Evolutionary conservation across 1,140 invertebrate genomes (phyloP).

Genomic region (Atopsyche davidsoni): DNA sequence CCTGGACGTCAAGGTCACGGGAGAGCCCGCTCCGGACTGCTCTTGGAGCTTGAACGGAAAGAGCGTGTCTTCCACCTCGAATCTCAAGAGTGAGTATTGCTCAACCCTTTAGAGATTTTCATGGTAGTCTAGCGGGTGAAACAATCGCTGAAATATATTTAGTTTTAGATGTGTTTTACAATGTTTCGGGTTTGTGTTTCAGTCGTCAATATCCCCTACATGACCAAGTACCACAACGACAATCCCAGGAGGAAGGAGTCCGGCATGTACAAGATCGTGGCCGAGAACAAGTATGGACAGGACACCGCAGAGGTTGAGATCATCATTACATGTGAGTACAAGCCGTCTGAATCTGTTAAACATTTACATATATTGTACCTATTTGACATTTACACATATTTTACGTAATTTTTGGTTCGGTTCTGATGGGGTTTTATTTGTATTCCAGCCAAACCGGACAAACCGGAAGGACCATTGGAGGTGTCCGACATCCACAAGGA

Average conservation of each 20-base stretch:
- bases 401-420: background rate
- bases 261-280: conserved; percentile 79
- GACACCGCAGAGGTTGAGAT: conserved; percentile 89
- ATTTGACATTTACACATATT: background rate
- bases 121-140: too few species aligned
- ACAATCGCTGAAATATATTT: too few species aligned
- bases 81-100: conserved; percentile 24
- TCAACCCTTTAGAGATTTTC: too few species aligned
- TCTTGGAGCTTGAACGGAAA: conserved; percentile 65
- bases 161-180: background rate
- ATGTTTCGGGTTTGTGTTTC: conserved; percentile 33
- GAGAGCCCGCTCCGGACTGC: conserved; percentile 78
- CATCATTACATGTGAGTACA: conserved; percentile 73
- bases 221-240: conserved; percentile 77
- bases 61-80: conserved; percentile 36
- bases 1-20: conserved; percentile 77
- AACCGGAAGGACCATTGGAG: conserved; percentile 91
- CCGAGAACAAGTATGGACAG: conserved; percentile 78
- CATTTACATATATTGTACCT: background rate
- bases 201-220: conserved; percentile 82
- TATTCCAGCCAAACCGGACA: conserved; percentile 73
- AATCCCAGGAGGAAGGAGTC: conserved; percentile 78
- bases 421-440: too few species aligned
- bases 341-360: too few species aligned
- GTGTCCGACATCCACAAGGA: conserved; percentile 94